Conservation (phyloP, 2,888 invertebrate genomes). For the Morpho deidamia region DNA sequence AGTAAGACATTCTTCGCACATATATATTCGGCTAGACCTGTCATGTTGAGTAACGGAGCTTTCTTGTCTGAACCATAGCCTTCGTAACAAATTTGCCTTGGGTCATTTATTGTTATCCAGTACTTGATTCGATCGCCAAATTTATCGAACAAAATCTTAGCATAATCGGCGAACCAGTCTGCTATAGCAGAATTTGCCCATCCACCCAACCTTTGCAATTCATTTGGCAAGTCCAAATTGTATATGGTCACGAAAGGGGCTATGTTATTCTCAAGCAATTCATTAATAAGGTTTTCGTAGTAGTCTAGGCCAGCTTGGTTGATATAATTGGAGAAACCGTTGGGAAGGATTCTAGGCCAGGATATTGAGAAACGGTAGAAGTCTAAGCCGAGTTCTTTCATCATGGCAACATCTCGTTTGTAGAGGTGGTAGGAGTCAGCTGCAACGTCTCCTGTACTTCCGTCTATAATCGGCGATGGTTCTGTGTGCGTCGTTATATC, state of each 20-base stretch:
- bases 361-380: slow-evolving; percentile 80
- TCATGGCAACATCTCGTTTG: slow-evolving; percentile 69
- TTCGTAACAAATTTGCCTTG: slow-evolving; percentile 51
- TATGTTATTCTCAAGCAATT: slow-evolving; percentile 50
- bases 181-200: slow-evolving; percentile 65
- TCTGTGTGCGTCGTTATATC: slow-evolving; percentile 51
- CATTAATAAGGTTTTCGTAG: slow-evolving; percentile 81
- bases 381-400: slow-evolving; percentile 61
- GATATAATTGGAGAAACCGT: slow-evolving; percentile 69
- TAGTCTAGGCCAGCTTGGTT: slow-evolving; percentile 81
- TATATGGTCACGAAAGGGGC: slow-evolving; percentile 78
- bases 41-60: slow-evolving; percentile 53
- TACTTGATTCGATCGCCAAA: slow-evolving; percentile 73
- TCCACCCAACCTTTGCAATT: slow-evolving; percentile 76
- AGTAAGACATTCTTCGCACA: slow-evolving; percentile 69
- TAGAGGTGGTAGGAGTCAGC: slow-evolving; percentile 80
- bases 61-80: slow-evolving; percentile 64
- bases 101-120: slow-evolving; percentile 82
- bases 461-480: slow-evolving; percentile 42
- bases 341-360: slow-evolving; percentile 82
- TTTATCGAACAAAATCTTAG: slow-evolving; percentile 54
- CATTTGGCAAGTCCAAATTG: slow-evolving; percentile 76
- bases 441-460: slow-evolving; percentile 69
- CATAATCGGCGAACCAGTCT: slow-evolving; percentile 71
- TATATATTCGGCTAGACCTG: slow-evolving; percentile 70